A percentile compares a stretch with the other conserved stretches of the same genome.
Evolutionary conservation across 2,888 invertebrate species (phyloP).

Genomic region (Anticlea derivata): DNA sequence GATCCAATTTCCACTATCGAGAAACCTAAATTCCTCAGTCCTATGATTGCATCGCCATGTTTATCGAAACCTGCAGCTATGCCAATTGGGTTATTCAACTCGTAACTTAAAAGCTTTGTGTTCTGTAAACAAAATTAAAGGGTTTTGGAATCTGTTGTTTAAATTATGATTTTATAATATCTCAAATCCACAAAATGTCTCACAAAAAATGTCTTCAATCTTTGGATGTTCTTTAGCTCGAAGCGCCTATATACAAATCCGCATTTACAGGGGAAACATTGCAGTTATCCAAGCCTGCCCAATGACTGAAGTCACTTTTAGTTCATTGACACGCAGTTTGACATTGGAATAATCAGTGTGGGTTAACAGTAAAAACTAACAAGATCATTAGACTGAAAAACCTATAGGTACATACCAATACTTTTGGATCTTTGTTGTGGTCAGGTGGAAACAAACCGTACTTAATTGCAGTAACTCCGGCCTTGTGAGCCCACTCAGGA

Average conservation of each 20-base stretch:
- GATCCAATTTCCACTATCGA: slow-evolving; percentile 98
- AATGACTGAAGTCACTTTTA: too few species aligned
- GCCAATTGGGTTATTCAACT: slow-evolving; percentile 96
- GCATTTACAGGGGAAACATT: too few species aligned
- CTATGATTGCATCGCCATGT: slow-evolving; percentile 94
- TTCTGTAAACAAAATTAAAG: slow-evolving; percentile 75
- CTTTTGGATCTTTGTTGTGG: slow-evolving; percentile 83
- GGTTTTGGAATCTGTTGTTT: not conserved
- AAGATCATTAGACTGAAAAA: too few species aligned
- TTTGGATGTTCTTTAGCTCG: too few species aligned
- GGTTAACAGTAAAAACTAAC: too few species aligned
- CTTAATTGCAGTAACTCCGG: slow-evolving; percentile 90
- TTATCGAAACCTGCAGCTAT: slow-evolving; percentile 99
- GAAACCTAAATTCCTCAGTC: slow-evolving; percentile 93
- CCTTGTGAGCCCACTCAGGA: slow-evolving; percentile 92
- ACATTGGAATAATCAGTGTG: too few species aligned
- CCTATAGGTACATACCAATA: slow-evolving; percentile 87
- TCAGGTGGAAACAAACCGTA: slow-evolving; percentile 88
- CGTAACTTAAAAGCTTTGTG: slow-evolving; percentile 87
- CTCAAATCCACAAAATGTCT: too few species aligned
- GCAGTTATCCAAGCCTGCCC: too few species aligned
- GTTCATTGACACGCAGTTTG: too few species aligned
- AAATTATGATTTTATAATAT: too few species aligned
- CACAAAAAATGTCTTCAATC: too few species aligned
- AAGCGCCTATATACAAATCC: too few species aligned